A percentile compares a stretch with the other conserved stretches of the same genome.
These are phyloP conservation scores for Omphaloscelis lunosa DNA, from an alignment of 2,888 invertebrate species.

Conservation along the genomic window DNA sequence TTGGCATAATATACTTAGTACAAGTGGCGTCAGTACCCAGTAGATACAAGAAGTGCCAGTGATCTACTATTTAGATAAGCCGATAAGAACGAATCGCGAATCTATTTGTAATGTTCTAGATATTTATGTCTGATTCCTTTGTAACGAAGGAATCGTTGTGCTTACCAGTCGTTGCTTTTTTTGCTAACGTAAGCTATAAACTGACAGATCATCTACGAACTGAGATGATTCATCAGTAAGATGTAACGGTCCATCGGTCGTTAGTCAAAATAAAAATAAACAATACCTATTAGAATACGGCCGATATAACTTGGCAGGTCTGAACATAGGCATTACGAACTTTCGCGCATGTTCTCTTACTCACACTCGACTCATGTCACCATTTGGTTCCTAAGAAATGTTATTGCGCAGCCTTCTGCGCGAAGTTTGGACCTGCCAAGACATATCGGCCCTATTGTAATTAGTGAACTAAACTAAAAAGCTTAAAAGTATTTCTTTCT, in stretches of 20 bases:
- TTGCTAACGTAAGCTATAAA: neutral
- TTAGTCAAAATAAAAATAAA: neutral
- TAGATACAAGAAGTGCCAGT: slow-evolving; percentile 19
- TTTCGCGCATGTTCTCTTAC: too few relatives aligned
- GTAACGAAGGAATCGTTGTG: slow-evolving; percentile 1
- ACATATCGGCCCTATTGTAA: too few relatives aligned
- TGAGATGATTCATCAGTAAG: neutral
- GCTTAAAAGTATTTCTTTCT: neutral
- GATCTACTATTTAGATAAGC: slow-evolving; percentile 55
- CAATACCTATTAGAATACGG: too few relatives aligned
- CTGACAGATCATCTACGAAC: neutral
- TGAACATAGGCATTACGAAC: too few relatives aligned
- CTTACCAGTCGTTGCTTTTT: neutral
- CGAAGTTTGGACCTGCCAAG: too few relatives aligned
- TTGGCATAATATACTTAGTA: slow-evolving; percentile 37
- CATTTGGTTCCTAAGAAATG: too few relatives aligned
- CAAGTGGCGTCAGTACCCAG: slow-evolving; percentile 1
- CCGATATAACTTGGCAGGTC: too few relatives aligned
- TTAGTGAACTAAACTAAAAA: neutral
- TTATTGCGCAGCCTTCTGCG: too few relatives aligned
- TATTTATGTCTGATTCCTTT: slow-evolving; percentile 11
- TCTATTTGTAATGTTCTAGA: slow-evolving; percentile 16
- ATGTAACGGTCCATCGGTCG: too few relatives aligned
- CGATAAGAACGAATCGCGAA: slow-evolving; percentile 24
- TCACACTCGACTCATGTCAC: too few relatives aligned